phyloP scores from a whole-genome alignment of 2,113 vertebrate genomes.

The Ptilorrhoa leucosticta region DNA sequence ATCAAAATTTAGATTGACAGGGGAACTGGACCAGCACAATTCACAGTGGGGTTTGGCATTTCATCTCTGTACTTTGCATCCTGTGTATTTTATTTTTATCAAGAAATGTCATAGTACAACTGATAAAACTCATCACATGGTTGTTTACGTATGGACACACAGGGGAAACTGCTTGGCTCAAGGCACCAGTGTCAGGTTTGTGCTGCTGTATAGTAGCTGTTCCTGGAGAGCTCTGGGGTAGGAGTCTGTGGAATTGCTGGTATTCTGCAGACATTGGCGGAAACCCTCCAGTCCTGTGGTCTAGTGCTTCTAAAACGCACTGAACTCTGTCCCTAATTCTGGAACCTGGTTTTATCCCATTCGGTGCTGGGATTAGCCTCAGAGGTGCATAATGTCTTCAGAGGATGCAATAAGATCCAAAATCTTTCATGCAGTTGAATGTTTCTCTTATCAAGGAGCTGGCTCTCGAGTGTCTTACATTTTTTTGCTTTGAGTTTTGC shows the following conservation, averaged over 20 bases:
- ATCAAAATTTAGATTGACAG: not conserved
- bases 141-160: rapidly evolving
- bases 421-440: not conserved
- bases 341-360: not conserved
- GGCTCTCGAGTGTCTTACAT: not conserved
- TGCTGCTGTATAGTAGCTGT: not conserved
- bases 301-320: not conserved
- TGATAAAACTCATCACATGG: not conserved
- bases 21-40: not conserved
- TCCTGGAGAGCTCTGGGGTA: not conserved
- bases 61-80: not conserved
- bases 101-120: not conserved
- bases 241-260: not conserved
- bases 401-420: not conserved
- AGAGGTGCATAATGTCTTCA: not conserved
- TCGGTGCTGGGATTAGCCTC: not conserved
- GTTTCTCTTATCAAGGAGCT: not conserved
- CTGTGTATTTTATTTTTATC: not conserved
- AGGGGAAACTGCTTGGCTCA: not conserved
- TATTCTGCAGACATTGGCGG: not conserved
- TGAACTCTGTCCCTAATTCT: not conserved
- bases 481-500: not conserved
- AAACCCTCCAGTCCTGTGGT: not conserved
- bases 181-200: rapidly evolving
- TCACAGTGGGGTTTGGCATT: not conserved